These are phyloP conservation scores for Apodemus agrarius DNA, from an alignment of 2,797 vertebrate genomes.

Conservation along the genomic window DNA sequence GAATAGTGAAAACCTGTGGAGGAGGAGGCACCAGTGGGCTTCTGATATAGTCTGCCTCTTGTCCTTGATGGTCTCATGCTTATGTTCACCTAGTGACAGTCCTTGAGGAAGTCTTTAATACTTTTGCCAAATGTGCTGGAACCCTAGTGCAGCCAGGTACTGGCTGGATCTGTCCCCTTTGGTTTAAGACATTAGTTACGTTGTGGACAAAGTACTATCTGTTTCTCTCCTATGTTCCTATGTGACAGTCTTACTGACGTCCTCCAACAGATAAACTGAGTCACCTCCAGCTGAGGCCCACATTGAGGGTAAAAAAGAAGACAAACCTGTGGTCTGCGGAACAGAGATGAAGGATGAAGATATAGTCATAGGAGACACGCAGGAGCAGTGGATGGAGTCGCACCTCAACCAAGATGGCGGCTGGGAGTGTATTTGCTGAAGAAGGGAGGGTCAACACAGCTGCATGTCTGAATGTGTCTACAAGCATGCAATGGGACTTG, in stretches of 20 bases:
- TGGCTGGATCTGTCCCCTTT: background rate
- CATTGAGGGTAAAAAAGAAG: background rate
- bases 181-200: background rate
- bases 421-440: background rate
- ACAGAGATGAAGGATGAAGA: background rate
- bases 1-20: background rate
- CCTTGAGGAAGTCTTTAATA: background rate
- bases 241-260: background rate
- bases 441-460: background rate
- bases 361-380: background rate
- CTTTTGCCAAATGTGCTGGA: background rate
- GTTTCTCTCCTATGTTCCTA: background rate
- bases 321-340: background rate
- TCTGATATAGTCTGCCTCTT: background rate
- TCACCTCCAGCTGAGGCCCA: background rate
- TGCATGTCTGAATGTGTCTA: background rate
- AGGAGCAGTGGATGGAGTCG: background rate
- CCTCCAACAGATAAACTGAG: background rate
- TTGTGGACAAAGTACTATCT: background rate
- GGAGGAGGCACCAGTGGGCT: background rate
- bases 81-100: background rate
- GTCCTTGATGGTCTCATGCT: background rate
- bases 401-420: background rate
- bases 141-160: background rate
- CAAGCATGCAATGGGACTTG: background rate